Percentiles rank a stretch among this genome's conserved stretches.
phyloP scores from a whole-genome alignment of 2,113 vertebrate species.

The Stegostoma tigrinum region DNA sequence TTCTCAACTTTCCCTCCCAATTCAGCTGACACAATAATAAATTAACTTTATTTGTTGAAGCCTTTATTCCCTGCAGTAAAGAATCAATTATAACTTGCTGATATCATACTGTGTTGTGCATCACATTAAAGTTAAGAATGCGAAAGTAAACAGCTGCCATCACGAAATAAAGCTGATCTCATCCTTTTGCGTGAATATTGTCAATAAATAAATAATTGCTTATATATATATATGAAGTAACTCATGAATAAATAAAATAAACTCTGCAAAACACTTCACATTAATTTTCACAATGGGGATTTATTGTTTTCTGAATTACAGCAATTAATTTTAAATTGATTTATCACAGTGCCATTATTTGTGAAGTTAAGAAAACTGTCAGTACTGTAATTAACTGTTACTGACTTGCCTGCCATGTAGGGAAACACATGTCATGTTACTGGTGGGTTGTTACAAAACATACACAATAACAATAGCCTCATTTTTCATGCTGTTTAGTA shows the following conservation, averaged over 20 bases:
- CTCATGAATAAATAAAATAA: background rate
- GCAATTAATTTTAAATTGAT: constrained; percentile 31
- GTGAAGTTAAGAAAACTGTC: constrained; percentile 3
- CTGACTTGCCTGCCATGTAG: constrained; percentile 6
- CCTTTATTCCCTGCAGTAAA: constrained; percentile 18
- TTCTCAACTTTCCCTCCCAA: background rate
- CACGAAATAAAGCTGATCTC: background rate
- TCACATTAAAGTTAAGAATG: background rate
- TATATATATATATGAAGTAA: background rate
- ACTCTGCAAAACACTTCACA: background rate
- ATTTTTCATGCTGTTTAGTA: background rate
- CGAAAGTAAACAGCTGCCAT: background rate
- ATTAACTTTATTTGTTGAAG: constrained; percentile 15
- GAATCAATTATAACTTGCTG: constrained; percentile 28
- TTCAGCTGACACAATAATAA: constrained; percentile 32
- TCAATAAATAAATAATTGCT: background rate
- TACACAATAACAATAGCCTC: constrained; percentile 20
- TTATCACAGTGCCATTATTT: constrained; percentile 15
- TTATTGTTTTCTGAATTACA: constrained; percentile 22
- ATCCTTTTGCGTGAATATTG: background rate
- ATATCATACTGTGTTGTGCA: constrained; percentile 4
- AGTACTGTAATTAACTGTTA: constrained; percentile 17
- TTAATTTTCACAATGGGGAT: constrained; percentile 26
- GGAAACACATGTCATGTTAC: background rate
- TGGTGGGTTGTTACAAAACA: background rate